Evolutionary conservation across 1,140 invertebrate genomes (phyloP), one percentile per base, ranked within the genome.

Genomic region (Drosophila takahashii): DNA sequence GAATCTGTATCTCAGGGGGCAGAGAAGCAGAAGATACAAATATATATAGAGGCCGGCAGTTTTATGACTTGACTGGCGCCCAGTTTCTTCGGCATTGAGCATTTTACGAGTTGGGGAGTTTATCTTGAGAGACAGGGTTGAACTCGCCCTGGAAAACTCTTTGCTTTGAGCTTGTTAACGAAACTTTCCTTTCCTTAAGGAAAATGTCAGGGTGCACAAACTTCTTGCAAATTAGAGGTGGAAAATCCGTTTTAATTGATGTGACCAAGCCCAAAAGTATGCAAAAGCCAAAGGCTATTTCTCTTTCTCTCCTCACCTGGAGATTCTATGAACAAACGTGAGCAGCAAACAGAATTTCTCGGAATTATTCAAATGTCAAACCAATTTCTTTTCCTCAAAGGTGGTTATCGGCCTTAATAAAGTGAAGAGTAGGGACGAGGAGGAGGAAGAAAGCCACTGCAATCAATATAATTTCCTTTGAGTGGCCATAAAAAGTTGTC

Each of bases 11-110:
- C 57, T 8, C 39, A 2, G 8, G 29, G 18, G 50, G 27, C 41
- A 18, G 48, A 48, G 54, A 18, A 29, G 26, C 27, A 62, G 44
- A 77, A 71, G 44, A 77, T 51, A 62, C 64, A 51, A 34, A 57
- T 44, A 13, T 1, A 18, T 34, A 34, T 18, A 53, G 42, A 39
- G 69, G 64, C 58, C 50, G 53, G 73, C 78, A 80, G 56, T 79
- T 80, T 80, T 80, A 80, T 58, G 78, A 76, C 71, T 64, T 56
- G 64, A 71, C 78, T 80, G 78, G 78, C 78, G 78, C 78, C 78
- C 64, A 80, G 64, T 70, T 58, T 80, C 78, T 80, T 80, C 39
- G 64, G 42, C 77, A 73, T 67, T 70, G 64, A 64, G 62, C 42
- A 69, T 65, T 79, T 80, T 80, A 80, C 78, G 78, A 79, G 77